Percentiles rank a stretch among this genome's conserved stretches.
Evolutionary conservation across 2,113 vertebrate genomes (phyloP).

Genomic region (Bubo scandiacus): DNA sequence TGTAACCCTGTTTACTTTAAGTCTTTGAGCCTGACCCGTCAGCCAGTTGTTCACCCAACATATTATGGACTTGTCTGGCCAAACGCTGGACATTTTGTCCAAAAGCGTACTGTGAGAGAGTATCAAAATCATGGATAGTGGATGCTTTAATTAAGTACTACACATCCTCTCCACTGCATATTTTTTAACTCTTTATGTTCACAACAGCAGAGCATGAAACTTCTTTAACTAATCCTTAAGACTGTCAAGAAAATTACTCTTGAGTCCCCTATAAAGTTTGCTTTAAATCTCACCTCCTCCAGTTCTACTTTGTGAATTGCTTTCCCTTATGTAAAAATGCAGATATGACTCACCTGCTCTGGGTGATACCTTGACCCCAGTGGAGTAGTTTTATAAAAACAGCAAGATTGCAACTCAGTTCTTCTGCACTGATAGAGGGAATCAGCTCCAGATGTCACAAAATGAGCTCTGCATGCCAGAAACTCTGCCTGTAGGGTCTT

Average conservation of each 20-base stretch:
- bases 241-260: neutral
- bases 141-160: neutral
- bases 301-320: neutral
- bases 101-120: neutral
- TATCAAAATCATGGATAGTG: neutral
- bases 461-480: neutral
- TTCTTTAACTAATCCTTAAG: neutral
- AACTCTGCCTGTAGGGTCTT: neutral
- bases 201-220: fast-evolving
- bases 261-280: neutral
- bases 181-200: neutral
- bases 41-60: fast-evolving
- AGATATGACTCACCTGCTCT: neutral
- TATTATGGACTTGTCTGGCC: neutral
- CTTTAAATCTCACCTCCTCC: neutral
- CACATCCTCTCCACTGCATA: neutral
- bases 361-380: neutral
- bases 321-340: neutral
- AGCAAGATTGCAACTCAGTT: neutral
- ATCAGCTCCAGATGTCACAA: neutral
- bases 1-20: neutral
- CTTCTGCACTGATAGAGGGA: neutral
- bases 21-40: neutral
- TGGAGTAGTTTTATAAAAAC: neutral
- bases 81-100: neutral